Conservation (phyloP, 2,797 vertebrate species). For the Poeciliopsis presidionis region DNA sequence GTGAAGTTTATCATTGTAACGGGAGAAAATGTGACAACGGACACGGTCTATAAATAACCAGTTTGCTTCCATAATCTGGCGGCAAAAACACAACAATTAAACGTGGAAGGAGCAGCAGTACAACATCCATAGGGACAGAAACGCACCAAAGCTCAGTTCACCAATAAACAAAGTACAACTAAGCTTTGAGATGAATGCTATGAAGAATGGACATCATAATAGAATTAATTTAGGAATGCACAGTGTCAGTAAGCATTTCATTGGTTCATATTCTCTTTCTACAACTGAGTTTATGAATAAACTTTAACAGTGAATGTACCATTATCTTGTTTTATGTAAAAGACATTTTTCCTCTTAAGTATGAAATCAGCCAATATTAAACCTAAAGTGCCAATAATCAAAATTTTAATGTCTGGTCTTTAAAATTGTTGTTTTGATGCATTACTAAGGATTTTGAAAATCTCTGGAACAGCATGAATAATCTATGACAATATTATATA, state of each 20-base stretch:
- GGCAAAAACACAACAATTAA: constrained; percentile 6
- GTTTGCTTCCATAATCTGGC: constrained; percentile 9
- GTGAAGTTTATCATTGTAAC: neutral
- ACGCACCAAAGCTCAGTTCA: constrained; percentile 2
- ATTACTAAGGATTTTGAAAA: neutral
- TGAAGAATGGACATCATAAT: neutral
- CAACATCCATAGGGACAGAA: constrained; percentile 23
- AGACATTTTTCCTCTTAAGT: neutral
- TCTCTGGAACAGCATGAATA: neutral
- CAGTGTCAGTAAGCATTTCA: neutral
- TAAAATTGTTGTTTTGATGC: neutral
- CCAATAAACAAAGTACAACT: neutral
- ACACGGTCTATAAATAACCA: neutral
- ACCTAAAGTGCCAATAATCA: neutral
- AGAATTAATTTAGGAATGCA: neutral
- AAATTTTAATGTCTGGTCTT: neutral
- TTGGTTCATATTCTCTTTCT: neutral
- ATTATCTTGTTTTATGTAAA: neutral
- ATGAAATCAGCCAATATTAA: neutral
- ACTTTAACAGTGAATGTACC: neutral
- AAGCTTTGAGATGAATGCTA: neutral
- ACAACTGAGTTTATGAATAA: neutral
- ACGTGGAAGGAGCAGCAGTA: neutral
- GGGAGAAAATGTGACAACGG: neutral
- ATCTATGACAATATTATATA: neutral